phyloP scores from a whole-genome alignment of 1,140 invertebrate genomes.

The Heliconius melpomene region DNA sequence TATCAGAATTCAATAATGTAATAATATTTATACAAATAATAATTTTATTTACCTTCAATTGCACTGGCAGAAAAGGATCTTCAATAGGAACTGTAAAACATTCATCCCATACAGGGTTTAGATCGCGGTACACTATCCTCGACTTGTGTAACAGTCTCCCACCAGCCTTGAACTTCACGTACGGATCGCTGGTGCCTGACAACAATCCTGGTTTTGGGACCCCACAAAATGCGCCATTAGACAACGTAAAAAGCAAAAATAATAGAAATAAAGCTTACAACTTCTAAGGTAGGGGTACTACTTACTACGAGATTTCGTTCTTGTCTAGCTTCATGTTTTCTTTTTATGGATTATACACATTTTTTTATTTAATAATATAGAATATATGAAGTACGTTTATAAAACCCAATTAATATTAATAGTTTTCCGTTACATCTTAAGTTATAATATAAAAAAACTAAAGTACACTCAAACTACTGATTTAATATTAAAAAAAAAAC shows the following conservation, averaged over 20 bases:
- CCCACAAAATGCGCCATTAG: conserved; percentile 68
- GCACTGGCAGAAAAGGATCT: conserved; percentile 93
- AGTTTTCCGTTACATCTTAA: too few species aligned
- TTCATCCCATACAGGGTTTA: conserved; percentile 98
- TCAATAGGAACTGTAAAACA: conserved; percentile 96
- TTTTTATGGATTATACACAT: neutral
- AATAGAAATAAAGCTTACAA: conserved; percentile 60
- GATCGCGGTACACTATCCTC: conserved; percentile 92
- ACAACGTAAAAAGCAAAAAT: conserved; percentile 66
- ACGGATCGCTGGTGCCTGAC: conserved; percentile 97
- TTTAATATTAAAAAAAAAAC: neutral
- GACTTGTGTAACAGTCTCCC: conserved; percentile 96
- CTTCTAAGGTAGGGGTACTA: conserved; percentile 38
- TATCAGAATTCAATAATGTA: too few species aligned
- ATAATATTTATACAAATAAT: too few species aligned
- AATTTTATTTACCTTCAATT: conserved; percentile 87
- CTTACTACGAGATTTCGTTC: neutral
- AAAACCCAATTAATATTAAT: neutral
- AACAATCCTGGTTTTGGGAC: conserved; percentile 78
- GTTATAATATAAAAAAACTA: too few species aligned
- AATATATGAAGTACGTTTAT: neutral
- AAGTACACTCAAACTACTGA: neutral
- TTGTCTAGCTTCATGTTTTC: neutral
- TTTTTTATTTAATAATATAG: too few species aligned
- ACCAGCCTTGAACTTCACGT: conserved; percentile 97